phyloP scores from a whole-genome alignment of 1,140 invertebrate genomes.

The Camponotus vicinus region DNA sequence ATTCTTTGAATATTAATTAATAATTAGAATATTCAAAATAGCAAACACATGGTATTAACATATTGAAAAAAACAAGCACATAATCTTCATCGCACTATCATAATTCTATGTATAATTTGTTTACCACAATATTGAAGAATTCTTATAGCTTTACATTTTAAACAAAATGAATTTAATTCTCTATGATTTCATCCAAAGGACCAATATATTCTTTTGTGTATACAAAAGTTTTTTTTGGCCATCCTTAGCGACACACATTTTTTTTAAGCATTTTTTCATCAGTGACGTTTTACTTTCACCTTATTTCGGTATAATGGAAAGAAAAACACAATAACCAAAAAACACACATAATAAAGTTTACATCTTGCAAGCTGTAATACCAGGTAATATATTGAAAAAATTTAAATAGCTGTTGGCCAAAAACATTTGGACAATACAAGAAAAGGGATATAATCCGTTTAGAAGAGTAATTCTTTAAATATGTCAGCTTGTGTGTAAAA shows the following conservation, averaged over 20 bases:
- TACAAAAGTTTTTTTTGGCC: background rate
- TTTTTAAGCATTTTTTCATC: constrained; percentile 51
- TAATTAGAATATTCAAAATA: constrained; percentile 15
- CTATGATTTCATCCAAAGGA: background rate
- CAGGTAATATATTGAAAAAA: constrained; percentile 57
- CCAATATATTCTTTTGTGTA: background rate
- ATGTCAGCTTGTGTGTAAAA: constrained; percentile 16
- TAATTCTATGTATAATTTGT: background rate
- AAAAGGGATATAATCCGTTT: constrained; percentile 76
- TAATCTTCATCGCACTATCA: background rate
- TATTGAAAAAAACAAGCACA: background rate
- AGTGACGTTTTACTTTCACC: constrained; percentile 65
- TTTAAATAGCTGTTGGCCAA: constrained; percentile 41
- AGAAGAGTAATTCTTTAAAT: constrained; percentile 49
- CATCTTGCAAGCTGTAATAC: constrained; percentile 58
- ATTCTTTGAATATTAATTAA: background rate
- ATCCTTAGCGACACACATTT: constrained; percentile 11
- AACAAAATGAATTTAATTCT: background rate
- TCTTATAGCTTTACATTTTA: background rate
- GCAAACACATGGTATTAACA: background rate
- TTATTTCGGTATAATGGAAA: constrained; percentile 19
- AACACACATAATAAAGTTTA: constrained; percentile 74
- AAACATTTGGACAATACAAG: constrained; percentile 18
- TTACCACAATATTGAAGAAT: background rate
- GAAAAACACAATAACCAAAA: constrained; percentile 68